These are phyloP conservation scores for Gobionotothen gibberifrons DNA, from an alignment of 2,797 vertebrate genomes.

Conservation along the genomic window DNA sequence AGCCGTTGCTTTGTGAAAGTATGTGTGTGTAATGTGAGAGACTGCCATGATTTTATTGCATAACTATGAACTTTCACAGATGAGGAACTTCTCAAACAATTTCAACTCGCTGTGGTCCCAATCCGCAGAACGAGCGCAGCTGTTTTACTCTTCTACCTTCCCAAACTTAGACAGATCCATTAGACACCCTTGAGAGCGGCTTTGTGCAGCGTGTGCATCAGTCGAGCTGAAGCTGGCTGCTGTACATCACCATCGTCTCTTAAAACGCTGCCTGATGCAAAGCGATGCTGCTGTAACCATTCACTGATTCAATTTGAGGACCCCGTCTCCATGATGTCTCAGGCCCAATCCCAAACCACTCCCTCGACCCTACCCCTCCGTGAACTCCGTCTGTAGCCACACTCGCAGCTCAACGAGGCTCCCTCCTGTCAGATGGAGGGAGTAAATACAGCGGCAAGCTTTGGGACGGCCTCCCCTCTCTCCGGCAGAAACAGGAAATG, in stretches of 20 bases:
- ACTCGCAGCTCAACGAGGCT: no score
- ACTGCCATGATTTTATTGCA: conserved; percentile 27
- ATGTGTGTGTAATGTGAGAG: conserved; percentile 14
- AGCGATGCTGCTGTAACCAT: conserved; percentile 41
- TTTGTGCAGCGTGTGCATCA: conserved; percentile 43
- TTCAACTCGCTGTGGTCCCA: conserved; percentile 37
- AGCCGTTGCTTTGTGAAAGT: conserved; percentile 20
- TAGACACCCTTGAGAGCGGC: conserved; percentile 59
- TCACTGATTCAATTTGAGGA: conserved; percentile 50
- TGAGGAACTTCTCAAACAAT: conserved; percentile 57
- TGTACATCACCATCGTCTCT: conserved; percentile 39
- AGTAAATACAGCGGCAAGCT: no score
- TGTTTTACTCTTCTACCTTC: conserved; percentile 59
- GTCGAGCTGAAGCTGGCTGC: conserved; percentile 48
- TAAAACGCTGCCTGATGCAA: conserved; percentile 49
- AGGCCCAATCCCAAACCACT: no score
- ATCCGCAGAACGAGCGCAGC: conserved; percentile 50
- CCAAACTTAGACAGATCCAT: conserved; percentile 57
- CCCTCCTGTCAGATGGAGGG: no score
- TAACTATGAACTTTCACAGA: conserved; percentile 57
- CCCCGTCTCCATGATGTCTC: conserved; percentile 32
- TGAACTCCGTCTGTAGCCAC: no score
- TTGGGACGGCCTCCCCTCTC: no score
- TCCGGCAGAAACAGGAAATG: no score
- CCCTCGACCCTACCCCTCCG: no score